Base-by-base conservation (phyloP, 1,140 invertebrate genomes). In the Lethocerus indicus region DNA sequence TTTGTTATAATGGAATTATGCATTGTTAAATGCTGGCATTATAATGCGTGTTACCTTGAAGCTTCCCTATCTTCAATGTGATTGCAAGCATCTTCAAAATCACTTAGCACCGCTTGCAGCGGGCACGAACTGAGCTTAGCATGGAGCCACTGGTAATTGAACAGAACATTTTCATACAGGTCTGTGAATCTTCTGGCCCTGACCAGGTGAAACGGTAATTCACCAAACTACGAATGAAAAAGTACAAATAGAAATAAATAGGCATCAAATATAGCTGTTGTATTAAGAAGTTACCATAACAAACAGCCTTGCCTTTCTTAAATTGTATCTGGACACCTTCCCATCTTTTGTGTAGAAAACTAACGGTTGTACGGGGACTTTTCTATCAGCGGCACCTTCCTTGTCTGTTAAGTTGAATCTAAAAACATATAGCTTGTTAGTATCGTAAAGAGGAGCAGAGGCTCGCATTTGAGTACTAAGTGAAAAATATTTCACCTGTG, bases 111-210 rank as follows among this genome's bases (percentile, higher is more conserved):
- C 0, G 89, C 80, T 71, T 94, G 93, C 1, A 98, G 70, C 1
- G 94, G 92, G 63, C 93, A 96, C 52, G 88, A 90, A 52, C 82
- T 85, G 1, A 98, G 68, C 65, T 98, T 98, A 0, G 92, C 91
- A 62, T 96, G 90, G 0, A 98, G 70, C 89, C 93, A 98, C 54
- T 92, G 81, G 62, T 97, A 98, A 66, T 96, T 96, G 66, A 98
- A 98, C 0, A 98, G 71, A 9, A 96, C 91, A 59, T 93, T 78
- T 44, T 86, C 78, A 63, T 93, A 95, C 0, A 98, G 69, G 66
- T 97, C 92, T 50, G 87, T 83, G 60, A 91, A 93, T 23, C 93
- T 76, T 47, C 84, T 77, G 0, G 92, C 83, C 14, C 92, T 71
- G 0, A 97, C 79, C 57, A 98, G 67, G 61, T 98, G 94, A 64